Base-by-base conservation (phyloP, 2,888 invertebrate species). In the Acrocyrtus sp. region DNA sequence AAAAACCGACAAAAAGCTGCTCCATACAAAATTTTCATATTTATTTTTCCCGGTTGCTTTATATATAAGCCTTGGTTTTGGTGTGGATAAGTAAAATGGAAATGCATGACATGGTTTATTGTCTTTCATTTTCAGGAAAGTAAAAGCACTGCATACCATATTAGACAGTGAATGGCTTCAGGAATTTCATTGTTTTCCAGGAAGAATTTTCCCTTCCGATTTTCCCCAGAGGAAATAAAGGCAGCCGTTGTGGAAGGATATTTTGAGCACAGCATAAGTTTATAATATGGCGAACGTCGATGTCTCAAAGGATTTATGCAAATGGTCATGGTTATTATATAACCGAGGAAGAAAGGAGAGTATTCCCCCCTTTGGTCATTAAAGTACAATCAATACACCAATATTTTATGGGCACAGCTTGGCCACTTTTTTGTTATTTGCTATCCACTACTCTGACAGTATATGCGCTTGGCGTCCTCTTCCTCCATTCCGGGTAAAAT, bases 371-470 rank as follows among this genome's bases (percentile, higher is more conserved):
- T 63, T 51, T 72, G 72, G 63, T 72, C 72, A 70, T 72, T 63
- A 72, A 63, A 72, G 72, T 51, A 65, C 72, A 63, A 72, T 72
- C 72, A 72, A 72, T 72, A 63, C 56, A 70, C 70, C 63, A 72
- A 72, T 72, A 72, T 72, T 72, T 72, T 65, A 72, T 65, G 72
- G 72, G 57, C 72, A 72, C 72, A 72, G 72, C 72, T 72, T 72
- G 72, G 47, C 57, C 72, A 65, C 72, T 58, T 72, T 63, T 63
- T 65, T 72, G 58, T 63, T 70, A 72, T 45, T 45, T 45, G 12
- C 58, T 51, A 62, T 41, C 53, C 60, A 60, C 48, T 21, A 22
- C 10, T 21, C 22, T 48, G 3, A 5, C 4, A 12, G 4, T 21
- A 21, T 12, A 21, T 48, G 48, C 48, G 22, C 48, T 48, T 48